Base-by-base conservation (phyloP, 2,888 invertebrate genomes). In the Agonopterix alstromeriana region DNA sequence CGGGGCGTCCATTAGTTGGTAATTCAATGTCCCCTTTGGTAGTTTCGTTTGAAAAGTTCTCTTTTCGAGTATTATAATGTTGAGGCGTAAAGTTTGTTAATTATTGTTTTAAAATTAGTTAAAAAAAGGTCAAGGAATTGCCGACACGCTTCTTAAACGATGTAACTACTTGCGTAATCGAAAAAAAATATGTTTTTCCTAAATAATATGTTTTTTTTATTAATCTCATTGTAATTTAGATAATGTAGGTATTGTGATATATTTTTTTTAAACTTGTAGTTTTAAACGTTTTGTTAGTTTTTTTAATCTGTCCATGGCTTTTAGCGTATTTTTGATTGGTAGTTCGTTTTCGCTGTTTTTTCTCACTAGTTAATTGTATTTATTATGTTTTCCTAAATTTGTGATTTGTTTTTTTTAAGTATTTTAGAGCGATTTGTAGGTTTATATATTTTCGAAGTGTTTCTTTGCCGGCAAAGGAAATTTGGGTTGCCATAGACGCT, bases 1-100 rank as follows among this genome's bases (percentile, higher is more conserved):
- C 27, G 5, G 27, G 5, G 27, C 27, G 27, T 27, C 27, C 27
- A 27, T 27, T 27, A 27, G 27, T 27, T 27, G 27, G 27, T 27
- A 27, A 27, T 5, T 27, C 27, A 27, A 27, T 27, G 27, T 27
- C 3, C 5, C 27, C 27, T 27, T 27, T 3, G 27, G 5, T 27
- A 8, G 10, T 36, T 43, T 36, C 38, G 36, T 46, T 14, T n/a
- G 41, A 48, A 35, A 35, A 46, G 9, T 12, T 47, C 48, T 35
- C 43, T 62, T 67, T 69, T 72, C 63, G 81, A 82, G 82, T 83
- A 82, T 83, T 83, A 82, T 65, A 73, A 70, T 58, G 65, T 75
- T 72, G 76, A 78, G 77, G 77, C 76, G 69, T 71, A 53, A 60
- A 54, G 41, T 36, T 43, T 50, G 17, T 42, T 42, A 10, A 11